A percentile compares a stretch with the other conserved stretches of the same genome.
Evolutionary conservation across 2,888 invertebrate species (phyloP).

Genomic region (Athrips mouffetella): DNA sequence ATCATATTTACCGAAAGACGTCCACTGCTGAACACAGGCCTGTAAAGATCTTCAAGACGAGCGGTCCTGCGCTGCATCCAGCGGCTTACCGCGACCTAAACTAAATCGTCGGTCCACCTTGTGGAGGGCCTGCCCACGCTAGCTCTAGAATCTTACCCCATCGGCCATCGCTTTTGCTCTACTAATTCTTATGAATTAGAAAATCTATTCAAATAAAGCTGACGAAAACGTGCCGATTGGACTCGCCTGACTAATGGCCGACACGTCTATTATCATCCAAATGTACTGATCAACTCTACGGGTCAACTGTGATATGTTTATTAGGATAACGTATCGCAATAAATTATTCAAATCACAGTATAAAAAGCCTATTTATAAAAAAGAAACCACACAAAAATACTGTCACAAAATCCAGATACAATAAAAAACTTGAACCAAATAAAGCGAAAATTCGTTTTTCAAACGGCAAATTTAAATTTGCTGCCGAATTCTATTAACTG

Average conservation of each 20-base stretch:
- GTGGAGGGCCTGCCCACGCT: too few relatives aligned
- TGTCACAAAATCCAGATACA: too few relatives aligned
- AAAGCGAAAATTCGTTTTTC: constrained; percentile 12
- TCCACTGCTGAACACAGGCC: too few relatives aligned
- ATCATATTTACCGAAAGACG: too few relatives aligned
- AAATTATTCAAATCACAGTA: constrained; percentile 52
- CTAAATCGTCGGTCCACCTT: too few relatives aligned
- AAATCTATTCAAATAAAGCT: constrained; percentile 15
- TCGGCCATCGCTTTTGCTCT: not conserved
- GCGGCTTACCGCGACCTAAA: too few relatives aligned
- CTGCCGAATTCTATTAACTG: constrained; percentile 30
- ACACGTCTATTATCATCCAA: constrained; percentile 42
- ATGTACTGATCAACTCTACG: constrained; percentile 37
- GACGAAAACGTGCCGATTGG: constrained; percentile 22
- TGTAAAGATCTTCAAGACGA: too few relatives aligned
- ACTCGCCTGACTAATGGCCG: constrained; percentile 39
- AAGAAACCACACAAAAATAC: too few relatives aligned
- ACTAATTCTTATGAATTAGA: constrained; percentile 10
- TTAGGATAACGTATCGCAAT: constrained; percentile 46
- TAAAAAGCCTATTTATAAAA: constrained; percentile 43
- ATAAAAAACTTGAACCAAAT: constrained; percentile 19
- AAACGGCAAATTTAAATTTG: constrained; percentile 24
- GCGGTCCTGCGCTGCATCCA: too few relatives aligned
- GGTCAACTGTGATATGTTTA: constrained; percentile 49
- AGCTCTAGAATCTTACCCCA: too few relatives aligned